phyloP scores from a whole-genome alignment of 2,797 vertebrate species.

The Chloroceryle inda region DNA sequence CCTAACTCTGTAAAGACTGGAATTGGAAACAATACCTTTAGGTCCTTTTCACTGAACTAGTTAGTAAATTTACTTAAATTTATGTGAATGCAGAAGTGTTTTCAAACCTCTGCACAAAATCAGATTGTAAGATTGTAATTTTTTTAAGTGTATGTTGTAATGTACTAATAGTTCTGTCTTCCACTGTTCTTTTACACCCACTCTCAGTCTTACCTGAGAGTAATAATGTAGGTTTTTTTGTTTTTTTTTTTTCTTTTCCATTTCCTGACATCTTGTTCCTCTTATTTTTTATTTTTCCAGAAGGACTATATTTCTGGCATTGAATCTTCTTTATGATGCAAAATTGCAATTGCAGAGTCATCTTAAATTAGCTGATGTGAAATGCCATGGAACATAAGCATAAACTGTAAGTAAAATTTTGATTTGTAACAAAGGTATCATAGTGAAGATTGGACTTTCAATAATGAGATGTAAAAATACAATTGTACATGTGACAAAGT shows the following conservation, averaged over 20 bases:
- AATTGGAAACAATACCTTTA: background rate
- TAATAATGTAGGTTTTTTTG: background rate
- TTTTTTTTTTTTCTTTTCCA: background rate
- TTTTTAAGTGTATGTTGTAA: background rate
- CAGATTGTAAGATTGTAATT: background rate
- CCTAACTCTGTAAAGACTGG: background rate
- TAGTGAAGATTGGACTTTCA: background rate
- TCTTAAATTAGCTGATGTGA: background rate
- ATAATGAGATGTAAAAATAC: background rate
- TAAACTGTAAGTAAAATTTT: background rate
- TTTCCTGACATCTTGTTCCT: background rate
- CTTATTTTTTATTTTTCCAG: background rate
- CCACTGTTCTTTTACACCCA: background rate
- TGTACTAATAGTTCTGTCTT: background rate
- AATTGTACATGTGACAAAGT: background rate
- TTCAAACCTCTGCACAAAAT: background rate
- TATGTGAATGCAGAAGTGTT: background rate
- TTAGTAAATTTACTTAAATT: background rate
- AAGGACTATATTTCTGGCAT: background rate
- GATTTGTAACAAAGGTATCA: background rate
- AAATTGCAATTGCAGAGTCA: background rate
- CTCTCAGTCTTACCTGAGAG: background rate
- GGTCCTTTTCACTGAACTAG: background rate
- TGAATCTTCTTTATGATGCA: background rate
- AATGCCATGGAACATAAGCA: background rate